Evolutionary conservation across 2,888 invertebrate species (phyloP).

Genomic region (Andricus curvator): DNA sequence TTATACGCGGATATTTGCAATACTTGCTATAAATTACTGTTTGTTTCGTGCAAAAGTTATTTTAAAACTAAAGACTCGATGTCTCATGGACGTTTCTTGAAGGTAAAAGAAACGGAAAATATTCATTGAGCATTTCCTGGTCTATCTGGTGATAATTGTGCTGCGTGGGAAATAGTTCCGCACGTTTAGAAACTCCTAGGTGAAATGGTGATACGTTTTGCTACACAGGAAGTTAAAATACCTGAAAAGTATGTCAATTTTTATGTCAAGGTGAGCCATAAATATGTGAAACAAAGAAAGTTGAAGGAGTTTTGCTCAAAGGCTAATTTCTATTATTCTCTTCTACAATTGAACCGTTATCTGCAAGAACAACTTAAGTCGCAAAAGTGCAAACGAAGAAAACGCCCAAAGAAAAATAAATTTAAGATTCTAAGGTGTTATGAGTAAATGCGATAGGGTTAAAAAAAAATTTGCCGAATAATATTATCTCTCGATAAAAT

Average conservation of each 20-base stretch:
- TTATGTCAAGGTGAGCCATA: constrained; percentile 31
- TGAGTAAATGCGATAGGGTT: too few relatives aligned
- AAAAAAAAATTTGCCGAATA: too few relatives aligned
- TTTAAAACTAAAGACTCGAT: constrained; percentile 15
- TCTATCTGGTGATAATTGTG: constrained; percentile 26
- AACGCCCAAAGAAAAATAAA: too few relatives aligned
- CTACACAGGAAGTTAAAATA: neutral
- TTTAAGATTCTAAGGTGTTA: too few relatives aligned
- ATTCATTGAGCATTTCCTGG: constrained; percentile 29
- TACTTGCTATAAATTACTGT: constrained; percentile 32
- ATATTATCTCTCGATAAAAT: too few relatives aligned
- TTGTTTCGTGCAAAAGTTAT: constrained; percentile 21
- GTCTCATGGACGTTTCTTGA: constrained; percentile 1
- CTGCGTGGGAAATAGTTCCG: constrained; percentile 28
- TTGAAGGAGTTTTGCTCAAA: constrained; percentile 9
- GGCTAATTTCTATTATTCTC: constrained; percentile 14
- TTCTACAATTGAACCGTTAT: too few relatives aligned
- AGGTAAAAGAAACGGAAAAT: neutral
- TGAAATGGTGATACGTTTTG: constrained; percentile 25
- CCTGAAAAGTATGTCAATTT: constrained; percentile 33
- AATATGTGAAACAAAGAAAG: constrained; percentile 34
- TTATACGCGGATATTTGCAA: constrained; percentile 16
- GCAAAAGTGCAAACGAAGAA: too few relatives aligned
- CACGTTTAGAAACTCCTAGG: constrained; percentile 22
- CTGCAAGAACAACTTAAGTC: too few relatives aligned